Conservation (phyloP, 2,797 vertebrate species). For the Lagocephalus sceleratus region DNA sequence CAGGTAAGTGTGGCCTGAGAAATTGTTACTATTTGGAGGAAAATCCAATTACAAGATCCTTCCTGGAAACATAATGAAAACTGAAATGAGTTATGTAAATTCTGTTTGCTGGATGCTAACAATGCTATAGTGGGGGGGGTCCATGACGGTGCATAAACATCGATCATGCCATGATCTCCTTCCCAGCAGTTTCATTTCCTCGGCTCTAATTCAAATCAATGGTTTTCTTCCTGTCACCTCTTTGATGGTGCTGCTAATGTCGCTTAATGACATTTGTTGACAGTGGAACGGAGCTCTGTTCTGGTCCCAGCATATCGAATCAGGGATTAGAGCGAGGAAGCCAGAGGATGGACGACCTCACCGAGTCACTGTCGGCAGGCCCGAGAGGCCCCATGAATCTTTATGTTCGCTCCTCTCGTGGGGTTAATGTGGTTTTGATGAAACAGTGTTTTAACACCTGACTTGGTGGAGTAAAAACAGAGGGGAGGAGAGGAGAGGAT, state of each 20-base stretch:
- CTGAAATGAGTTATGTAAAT: constrained; percentile 68
- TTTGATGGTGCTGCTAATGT: constrained; percentile 55
- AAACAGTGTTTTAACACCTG: constrained; percentile 65
- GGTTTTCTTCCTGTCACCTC: constrained; percentile 45
- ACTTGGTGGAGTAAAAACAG: constrained; percentile 40
- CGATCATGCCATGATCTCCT: constrained; percentile 17
- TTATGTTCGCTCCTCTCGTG: constrained; percentile 58
- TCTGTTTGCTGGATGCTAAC: constrained; percentile 48
- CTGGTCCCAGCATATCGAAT: constrained; percentile 55
- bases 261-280: constrained; percentile 66
- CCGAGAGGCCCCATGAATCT: constrained; percentile 60
- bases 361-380: constrained; percentile 52
- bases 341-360: constrained; percentile 55
- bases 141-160: constrained; percentile 52
- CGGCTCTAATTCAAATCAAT: constrained; percentile 45
- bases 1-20: constrained; percentile 51
- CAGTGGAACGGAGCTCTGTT: constrained; percentile 43
- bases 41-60: constrained; percentile 61
- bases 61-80: constrained; percentile 62
- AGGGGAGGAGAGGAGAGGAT: constrained; percentile 30
- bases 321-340: constrained; percentile 28
- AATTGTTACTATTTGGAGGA: constrained; percentile 53
- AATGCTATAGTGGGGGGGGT: constrained; percentile 33
- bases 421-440: constrained; percentile 70
- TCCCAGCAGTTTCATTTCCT: constrained; percentile 37